phyloP scores from a whole-genome alignment of 1,140 invertebrate species.

The Brachionus rubens region DNA sequence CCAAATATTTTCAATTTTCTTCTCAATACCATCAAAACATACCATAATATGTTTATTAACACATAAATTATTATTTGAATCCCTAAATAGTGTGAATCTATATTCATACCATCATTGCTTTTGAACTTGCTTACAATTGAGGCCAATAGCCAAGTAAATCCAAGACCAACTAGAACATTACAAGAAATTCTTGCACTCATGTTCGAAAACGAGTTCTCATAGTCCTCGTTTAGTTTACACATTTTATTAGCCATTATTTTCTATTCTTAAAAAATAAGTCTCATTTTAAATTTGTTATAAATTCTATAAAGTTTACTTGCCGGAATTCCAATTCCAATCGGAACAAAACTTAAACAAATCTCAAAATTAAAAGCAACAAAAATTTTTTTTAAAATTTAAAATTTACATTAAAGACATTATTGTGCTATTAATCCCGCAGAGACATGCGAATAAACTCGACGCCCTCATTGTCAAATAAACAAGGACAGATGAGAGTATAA shows the following conservation, averaged over 20 bases:
- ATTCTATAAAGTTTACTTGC: slow-evolving; percentile 35
- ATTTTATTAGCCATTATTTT: background rate
- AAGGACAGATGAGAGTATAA: background rate
- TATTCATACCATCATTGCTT: background rate
- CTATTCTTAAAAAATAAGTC: background rate
- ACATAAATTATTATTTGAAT: background rate
- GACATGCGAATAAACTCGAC: background rate
- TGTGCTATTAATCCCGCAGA: background rate
- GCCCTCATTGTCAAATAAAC: background rate
- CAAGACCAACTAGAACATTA: slow-evolving; percentile 2
- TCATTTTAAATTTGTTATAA: too few species aligned
- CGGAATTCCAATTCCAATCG: background rate
- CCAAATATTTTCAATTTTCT: background rate
- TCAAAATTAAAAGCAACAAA: too few species aligned
- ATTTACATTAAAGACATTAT: background rate
- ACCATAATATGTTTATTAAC: background rate
- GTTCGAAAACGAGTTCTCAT: background rate
- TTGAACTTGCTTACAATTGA: background rate
- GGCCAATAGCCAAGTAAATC: background rate
- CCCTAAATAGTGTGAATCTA: background rate
- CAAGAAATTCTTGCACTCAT: background rate
- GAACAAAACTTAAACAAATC: background rate
- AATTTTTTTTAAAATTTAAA: too few species aligned
- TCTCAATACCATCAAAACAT: background rate
- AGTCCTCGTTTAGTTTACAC: background rate